Conservation (phyloP, 2,113 vertebrate genomes). For the Arothron firmamentum region DNA sequence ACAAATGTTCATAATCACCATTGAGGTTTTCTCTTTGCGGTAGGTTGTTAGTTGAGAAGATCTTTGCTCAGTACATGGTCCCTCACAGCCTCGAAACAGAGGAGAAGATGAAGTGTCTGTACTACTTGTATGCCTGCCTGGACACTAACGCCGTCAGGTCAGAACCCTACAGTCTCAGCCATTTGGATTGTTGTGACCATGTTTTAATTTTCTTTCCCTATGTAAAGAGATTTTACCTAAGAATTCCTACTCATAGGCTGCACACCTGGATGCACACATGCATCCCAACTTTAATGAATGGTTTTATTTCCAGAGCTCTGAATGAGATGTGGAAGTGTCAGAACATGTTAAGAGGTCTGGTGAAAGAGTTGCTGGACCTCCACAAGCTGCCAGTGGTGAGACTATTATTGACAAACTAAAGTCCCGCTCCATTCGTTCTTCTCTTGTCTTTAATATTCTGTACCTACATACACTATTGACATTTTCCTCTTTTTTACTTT, state of each 20-base stretch:
- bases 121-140: slow-evolving; percentile 97
- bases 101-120: slow-evolving; percentile 99
- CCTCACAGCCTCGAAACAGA: slow-evolving; percentile 98
- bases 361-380: slow-evolving; percentile 92
- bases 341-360: slow-evolving; percentile 95
- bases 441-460: not conserved
- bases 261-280: no score
- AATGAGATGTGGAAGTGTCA: slow-evolving; percentile 99
- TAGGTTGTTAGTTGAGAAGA: slow-evolving; percentile 97
- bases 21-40: not conserved
- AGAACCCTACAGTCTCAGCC: slow-evolving; percentile 52
- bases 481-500: slow-evolving; percentile 1
- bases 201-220: not conserved
- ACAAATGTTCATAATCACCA: no score
- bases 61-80: slow-evolving; percentile 98
- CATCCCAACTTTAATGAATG: no score
- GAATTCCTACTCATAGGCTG: no score
- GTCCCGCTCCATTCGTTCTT: not conserved
- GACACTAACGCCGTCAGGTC: slow-evolving; percentile 98
- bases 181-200: not conserved
- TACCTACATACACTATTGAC: not conserved
- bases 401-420: not conserved
- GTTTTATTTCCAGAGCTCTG: slow-evolving; percentile 78
- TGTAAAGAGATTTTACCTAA: no score
- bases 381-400: slow-evolving; percentile 93